Percentiles rank a stretch among this genome's conserved stretches.
Conservation (phyloP, 1,140 invertebrate species). For the Drosophila subpulchrella region DNA sequence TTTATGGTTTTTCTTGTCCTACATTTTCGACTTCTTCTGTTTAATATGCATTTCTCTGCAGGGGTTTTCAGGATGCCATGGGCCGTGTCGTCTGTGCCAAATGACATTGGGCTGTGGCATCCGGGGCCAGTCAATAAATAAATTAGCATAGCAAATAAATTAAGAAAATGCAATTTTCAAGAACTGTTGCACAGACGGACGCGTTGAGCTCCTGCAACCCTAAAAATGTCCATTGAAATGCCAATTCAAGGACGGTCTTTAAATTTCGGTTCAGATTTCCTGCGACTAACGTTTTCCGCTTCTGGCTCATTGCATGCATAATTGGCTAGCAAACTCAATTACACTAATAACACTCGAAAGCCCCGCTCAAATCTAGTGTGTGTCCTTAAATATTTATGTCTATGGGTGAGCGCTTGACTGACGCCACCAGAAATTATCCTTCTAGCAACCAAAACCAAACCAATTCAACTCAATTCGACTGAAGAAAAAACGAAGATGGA, state of each 20-base stretch:
- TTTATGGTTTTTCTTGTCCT: not conserved
- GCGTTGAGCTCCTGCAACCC: not conserved
- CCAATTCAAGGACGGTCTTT: constrained; percentile 52
- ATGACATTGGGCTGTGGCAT: constrained; percentile 8
- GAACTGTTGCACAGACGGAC: constrained; percentile 55
- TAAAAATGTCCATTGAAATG: constrained; percentile 20
- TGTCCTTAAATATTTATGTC: constrained; percentile 45
- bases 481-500: constrained; percentile 38
- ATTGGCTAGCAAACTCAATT: constrained; percentile 61
- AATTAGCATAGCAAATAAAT: constrained; percentile 82
- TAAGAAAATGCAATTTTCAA: constrained; percentile 82
- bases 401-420: constrained; percentile 42
- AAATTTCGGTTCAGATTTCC: constrained; percentile 16
- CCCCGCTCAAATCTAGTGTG: constrained; percentile 43
- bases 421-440: constrained; percentile 46
- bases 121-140: constrained; percentile 72
- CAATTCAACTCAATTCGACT: constrained; percentile 54
- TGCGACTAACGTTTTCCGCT: not conserved
- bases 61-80: constrained; percentile 7
- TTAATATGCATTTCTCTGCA: constrained; percentile 4
- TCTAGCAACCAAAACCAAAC: constrained; percentile 37
- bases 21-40: not conserved
- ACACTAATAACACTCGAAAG: constrained; percentile 59
- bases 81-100: constrained; percentile 26
- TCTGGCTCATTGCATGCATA: constrained; percentile 42